These are phyloP conservation scores for Schizotus pectinicornis DNA, from an alignment of 2,888 invertebrate species.

Conservation along the genomic window DNA sequence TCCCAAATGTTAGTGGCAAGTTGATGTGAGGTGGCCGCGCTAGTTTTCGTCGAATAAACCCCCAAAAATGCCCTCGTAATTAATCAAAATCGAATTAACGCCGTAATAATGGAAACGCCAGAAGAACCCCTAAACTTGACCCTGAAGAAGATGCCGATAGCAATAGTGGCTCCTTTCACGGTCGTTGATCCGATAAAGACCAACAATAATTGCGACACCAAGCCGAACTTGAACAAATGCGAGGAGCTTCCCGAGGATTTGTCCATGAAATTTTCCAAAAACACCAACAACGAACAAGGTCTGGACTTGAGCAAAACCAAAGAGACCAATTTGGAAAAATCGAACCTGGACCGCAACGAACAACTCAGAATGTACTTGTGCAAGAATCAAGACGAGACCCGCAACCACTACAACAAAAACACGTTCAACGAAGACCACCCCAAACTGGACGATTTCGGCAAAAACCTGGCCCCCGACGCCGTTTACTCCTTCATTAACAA, in stretches of 20 bases:
- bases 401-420: constrained; percentile 55
- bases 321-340: constrained; percentile 31
- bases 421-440: constrained; percentile 51
- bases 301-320: constrained; percentile 41
- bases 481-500: constrained; percentile 57
- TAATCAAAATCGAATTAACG: constrained; percentile 9
- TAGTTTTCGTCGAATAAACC: background rate
- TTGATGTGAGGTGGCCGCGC: constrained; percentile 42
- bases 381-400: constrained; percentile 52
- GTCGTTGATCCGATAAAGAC: constrained; percentile 37
- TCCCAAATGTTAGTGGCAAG: constrained; percentile 33
- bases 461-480: constrained; percentile 47
- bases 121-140: constrained; percentile 61
- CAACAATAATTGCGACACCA: constrained; percentile 40
- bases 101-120: constrained; percentile 55
- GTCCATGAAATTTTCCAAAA: constrained; percentile 45
- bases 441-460: constrained; percentile 48
- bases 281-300: constrained; percentile 35
- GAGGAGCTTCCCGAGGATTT: constrained; percentile 58
- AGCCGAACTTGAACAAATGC: constrained; percentile 44
- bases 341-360: constrained; percentile 46
- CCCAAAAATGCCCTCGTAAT: constrained; percentile 1
- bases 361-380: constrained; percentile 49
- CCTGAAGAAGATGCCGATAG: constrained; percentile 62
- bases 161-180: constrained; percentile 61